Evolutionary conservation across 1,140 invertebrate genomes (phyloP).

Genomic region (Drosophila nigrodunni): DNA sequence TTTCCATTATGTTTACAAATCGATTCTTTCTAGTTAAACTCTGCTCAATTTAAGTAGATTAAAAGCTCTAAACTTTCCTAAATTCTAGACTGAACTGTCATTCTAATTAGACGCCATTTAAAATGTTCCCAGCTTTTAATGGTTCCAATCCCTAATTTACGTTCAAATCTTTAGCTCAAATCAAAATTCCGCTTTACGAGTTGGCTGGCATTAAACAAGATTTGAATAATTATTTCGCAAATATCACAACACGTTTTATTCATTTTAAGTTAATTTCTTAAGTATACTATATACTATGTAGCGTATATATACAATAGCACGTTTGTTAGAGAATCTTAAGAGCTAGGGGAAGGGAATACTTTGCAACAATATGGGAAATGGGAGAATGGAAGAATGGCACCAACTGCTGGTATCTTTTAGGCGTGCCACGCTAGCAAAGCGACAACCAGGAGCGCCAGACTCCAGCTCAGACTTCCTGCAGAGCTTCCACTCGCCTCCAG

Average conservation of each 20-base stretch:
- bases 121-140: too few relatives aligned
- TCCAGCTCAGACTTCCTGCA: constrained; percentile 17
- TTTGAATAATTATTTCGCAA: constrained; percentile 25
- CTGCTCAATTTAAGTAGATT: too few relatives aligned
- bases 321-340: constrained; percentile 28
- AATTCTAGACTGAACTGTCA: too few relatives aligned
- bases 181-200: too few relatives aligned
- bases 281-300: neutral
- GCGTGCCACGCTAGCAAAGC: constrained; percentile 15
- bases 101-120: too few relatives aligned
- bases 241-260: constrained; percentile 53
- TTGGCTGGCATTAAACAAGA: neutral
- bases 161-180: too few relatives aligned
- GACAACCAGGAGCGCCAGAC: constrained; percentile 3
- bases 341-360: constrained; percentile 37
- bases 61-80: too few relatives aligned
- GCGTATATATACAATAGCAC: constrained; percentile 30
- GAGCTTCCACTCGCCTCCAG: neutral
- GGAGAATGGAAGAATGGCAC: constrained; percentile 7
- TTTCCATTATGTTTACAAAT: too few relatives aligned
- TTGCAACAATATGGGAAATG: constrained; percentile 42
- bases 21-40: too few relatives aligned
- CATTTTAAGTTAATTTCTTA: constrained; percentile 32
- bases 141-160: too few relatives aligned
- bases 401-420: neutral